Evolutionary conservation across 2,797 vertebrate species (phyloP), one percentile per base, ranked within the genome.

Genomic region (Sebastes steindachneri): DNA sequence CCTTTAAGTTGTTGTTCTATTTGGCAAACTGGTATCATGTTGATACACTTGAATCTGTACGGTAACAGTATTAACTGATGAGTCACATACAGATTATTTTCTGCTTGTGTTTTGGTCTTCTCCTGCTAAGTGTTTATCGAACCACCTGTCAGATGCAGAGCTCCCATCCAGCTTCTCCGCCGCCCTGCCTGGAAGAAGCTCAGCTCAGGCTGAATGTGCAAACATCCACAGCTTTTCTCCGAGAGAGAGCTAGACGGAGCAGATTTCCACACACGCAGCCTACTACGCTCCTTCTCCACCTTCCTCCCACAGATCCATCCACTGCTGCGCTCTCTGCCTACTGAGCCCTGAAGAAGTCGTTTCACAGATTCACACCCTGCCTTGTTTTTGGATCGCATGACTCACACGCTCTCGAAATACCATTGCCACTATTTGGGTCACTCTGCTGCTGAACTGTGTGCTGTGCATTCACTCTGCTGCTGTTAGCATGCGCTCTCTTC

Each of bases 371-470:
- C 84, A 88, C 84, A 89, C 88, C 75, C 64, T 79, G 79, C 69
- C 75, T 77, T 86, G 85, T 84, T 92, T 93, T 89, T 73, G 67
- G 77, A 88, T 78, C 11, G 85, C 48, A 82, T 93, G 92, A 92
- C 80, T 93, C 91, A 93, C 59, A 31, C 71, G 2, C 74, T 87
- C 75, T 88, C 33, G 86, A 86, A 88, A 92, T 89, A 88, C 78
- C 77, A 62, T 64, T 85, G 86, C 88, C 83, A 88, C 90, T 91
- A 93, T 92, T 83, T 89, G 86, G 88, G 92, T 93, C 90, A 87
- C 69, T 51, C 64, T 83, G 70, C 81, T 77, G 26, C 74, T 82
- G 83, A 88, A 86, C 82, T 41, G 64, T 54, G 64, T 67, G 74
- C 8, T 14, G 59, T 79, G 68, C n/a, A 31, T 62, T 88, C 75